phyloP scores from a whole-genome alignment of 2,797 vertebrate species.

The Orestias chungarensis region DNA sequence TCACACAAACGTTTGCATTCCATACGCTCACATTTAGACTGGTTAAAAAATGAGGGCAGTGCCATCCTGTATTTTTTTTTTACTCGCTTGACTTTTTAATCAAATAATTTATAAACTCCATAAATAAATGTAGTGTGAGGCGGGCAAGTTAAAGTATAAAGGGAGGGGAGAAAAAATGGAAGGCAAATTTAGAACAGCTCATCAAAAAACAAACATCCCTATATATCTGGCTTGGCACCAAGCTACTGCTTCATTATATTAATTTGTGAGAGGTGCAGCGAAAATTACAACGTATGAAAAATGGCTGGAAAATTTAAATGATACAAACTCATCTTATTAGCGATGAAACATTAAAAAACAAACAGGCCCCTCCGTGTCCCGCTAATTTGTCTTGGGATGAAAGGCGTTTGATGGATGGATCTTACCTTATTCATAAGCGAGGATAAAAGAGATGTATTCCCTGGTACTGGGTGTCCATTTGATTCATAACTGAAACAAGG shows the following conservation, averaged over 20 bases:
- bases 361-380: constrained; percentile 87
- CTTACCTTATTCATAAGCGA: constrained; percentile 99
- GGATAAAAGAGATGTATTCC: constrained; percentile 99
- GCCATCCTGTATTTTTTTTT: constrained; percentile 61
- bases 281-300: constrained; percentile 98
- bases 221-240: constrained; percentile 93
- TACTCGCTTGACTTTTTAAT: constrained; percentile 80
- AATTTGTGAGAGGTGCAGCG: constrained; percentile 97
- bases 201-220: constrained; percentile 90
- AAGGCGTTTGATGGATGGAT: constrained; percentile 95
- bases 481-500: constrained; percentile 98
- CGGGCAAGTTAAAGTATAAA: constrained; percentile 74
- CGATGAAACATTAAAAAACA: constrained; percentile 99
- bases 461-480: constrained; percentile 95
- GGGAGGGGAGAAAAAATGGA: constrained; percentile 73
- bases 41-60: constrained; percentile 76
- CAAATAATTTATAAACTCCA: constrained; percentile 86
- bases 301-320: constrained; percentile 99
- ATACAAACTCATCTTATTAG: constrained; percentile 99
- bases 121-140: constrained; percentile 81
- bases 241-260: constrained; percentile 99
- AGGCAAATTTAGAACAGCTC: constrained; percentile 84
- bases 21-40: constrained; percentile 72
- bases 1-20: constrained; percentile 75
- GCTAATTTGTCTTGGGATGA: constrained; percentile 90